Conservation (phyloP, 2,113 vertebrate genomes). For the Lagenorhynchus albirostris region DNA sequence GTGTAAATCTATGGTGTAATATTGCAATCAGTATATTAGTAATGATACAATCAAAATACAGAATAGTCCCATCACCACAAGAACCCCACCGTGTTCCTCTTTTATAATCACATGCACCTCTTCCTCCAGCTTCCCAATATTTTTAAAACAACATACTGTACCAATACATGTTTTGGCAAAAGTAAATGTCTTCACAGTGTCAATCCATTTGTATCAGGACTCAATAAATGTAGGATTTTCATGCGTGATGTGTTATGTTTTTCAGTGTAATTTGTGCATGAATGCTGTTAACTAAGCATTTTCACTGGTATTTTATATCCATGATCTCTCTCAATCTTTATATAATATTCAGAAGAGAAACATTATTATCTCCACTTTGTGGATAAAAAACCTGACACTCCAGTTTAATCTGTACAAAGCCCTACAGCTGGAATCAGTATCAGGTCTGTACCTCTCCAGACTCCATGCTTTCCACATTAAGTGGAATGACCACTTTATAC, state of each 20-base stretch:
- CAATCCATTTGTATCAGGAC: neutral
- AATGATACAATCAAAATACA: neutral
- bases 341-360: neutral
- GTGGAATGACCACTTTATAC: neutral
- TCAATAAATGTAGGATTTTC: neutral
- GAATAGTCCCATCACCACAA: neutral
- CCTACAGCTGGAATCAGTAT: neutral
- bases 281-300: neutral
- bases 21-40: neutral
- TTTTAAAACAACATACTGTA: neutral
- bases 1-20: neutral
- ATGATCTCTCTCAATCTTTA: neutral
- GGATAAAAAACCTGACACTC: neutral
- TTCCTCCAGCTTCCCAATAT: neutral
- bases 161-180: neutral
- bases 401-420: neutral
- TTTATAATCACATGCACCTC: neutral
- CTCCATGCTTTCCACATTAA: too few relatives aligned
- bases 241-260: neutral
- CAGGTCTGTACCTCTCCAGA: neutral
- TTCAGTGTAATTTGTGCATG: neutral
- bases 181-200: neutral
- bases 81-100: fast-evolving
- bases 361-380: neutral
- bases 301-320: neutral